Evolutionary conservation across 2,797 vertebrate genomes (phyloP), one percentile per base, ranked within the genome.

Genomic region (Sus cebifrons): DNA sequence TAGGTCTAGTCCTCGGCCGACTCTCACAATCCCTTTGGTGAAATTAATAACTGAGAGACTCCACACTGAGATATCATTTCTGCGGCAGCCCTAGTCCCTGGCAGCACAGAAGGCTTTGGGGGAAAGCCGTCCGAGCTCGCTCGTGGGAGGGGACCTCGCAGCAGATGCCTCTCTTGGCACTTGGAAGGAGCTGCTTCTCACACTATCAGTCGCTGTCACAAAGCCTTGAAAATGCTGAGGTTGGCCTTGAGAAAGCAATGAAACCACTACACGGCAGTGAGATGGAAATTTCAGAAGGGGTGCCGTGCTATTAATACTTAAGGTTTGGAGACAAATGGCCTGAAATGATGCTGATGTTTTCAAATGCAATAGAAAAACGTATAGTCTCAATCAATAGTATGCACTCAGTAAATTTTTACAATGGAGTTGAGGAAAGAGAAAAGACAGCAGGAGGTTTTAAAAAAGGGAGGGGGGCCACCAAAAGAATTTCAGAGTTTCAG

Each of bases 181-280:
- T 77, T 77, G 36, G n/a, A 68, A 87, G 89, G 36, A 75, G 44
- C 92, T 70, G 40, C 65, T 88, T 94, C 83, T 91, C 94, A 87
- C 32, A 86, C 60, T 81, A 91, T 83, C 65, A 70, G 86, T 94
- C 0, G 20, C 95, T 91, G 78, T 96, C 95, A 95, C 44, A 96
- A 94, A 95, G 89, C 89, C 89, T 95, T 81, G 91, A 91, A 84
- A 86, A 95, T 94, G 93, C 78, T 86, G 71, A 93, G 60, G 44
- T 44, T 93, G 75, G 86, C 86, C 91, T 93, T 89, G 91, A 82
- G 67, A 97, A 86, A 79, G 65, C 81, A 94, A 56, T 40, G 58
- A 93, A 97, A 86, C 32, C 9, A 56, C 65, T 67, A 58, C 10
- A 89, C 58, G 92, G 27, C 16, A 11, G 21, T 84, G 5, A 23